These are phyloP conservation scores for Brachypalpus laphriformis DNA, from an alignment of 2,888 invertebrate genomes.

Conservation along the genomic window DNA sequence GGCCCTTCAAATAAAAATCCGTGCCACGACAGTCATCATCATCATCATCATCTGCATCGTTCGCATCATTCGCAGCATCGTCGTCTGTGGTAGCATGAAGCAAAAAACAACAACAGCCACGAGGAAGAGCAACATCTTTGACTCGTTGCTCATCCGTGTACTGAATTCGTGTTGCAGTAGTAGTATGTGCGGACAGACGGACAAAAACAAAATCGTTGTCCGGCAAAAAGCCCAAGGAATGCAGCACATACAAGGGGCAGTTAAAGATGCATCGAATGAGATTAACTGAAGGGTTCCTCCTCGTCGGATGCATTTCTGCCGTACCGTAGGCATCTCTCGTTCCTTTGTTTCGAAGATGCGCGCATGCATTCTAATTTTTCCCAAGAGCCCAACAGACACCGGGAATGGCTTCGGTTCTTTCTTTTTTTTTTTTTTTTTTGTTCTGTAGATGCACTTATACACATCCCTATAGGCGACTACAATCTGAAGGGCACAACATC, in stretches of 20 bases:
- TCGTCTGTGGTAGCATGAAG: constrained; percentile 28
- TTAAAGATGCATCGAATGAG: constrained; percentile 69
- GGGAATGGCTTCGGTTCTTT: constrained; percentile 22
- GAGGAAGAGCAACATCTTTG: constrained; percentile 52
- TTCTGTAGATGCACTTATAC: constrained; percentile 38
- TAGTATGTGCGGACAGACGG: constrained; percentile 57
- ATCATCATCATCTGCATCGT: constrained; percentile 48
- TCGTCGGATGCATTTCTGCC: constrained; percentile 65
- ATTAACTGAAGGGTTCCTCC: constrained; percentile 64
- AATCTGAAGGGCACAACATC: constrained; percentile 45
- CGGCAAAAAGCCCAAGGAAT: constrained; percentile 42
- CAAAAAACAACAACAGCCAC: constrained; percentile 1
- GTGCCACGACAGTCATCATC: constrained; percentile 33
- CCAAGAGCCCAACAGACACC: constrained; percentile 66
- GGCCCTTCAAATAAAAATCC: constrained; percentile 35
- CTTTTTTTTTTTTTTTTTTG: no score
- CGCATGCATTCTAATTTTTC: constrained; percentile 72
- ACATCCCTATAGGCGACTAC: constrained; percentile 9
- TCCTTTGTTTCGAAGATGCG: constrained; percentile 68
- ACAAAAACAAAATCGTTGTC: constrained; percentile 62
- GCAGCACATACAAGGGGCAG: constrained; percentile 39
- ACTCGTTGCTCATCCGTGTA: constrained; percentile 66
- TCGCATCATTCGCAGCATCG: constrained; percentile 46
- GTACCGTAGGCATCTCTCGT: constrained; percentile 30
- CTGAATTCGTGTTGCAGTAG: constrained; percentile 25